Conservation (phyloP, 1,140 invertebrate genomes). For the Hycleus phaleratus region DNA sequence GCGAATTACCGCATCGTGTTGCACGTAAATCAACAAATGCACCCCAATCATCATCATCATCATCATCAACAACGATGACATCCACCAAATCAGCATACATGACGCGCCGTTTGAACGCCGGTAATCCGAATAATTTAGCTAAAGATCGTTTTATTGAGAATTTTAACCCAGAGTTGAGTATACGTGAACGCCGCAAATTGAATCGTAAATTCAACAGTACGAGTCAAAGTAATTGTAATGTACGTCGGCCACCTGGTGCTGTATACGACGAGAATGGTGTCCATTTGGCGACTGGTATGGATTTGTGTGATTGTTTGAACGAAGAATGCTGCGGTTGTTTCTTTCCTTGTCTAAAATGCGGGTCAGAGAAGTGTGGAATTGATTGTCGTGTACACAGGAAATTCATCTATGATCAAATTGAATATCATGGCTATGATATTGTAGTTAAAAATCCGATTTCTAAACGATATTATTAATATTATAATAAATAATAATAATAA, state of each 20-base stretch:
- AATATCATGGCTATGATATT: conserved; percentile 38
- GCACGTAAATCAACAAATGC: conserved; percentile 24
- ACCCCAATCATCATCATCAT: neutral
- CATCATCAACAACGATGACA: neutral
- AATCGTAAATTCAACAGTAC: conserved; percentile 30
- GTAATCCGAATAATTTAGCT: conserved; percentile 8
- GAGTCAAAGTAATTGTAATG: neutral
- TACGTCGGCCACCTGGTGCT: conserved; percentile 27
- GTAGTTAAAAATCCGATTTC: conserved; percentile 33
- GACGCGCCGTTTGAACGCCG: conserved; percentile 14
- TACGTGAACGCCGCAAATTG: conserved; percentile 33
- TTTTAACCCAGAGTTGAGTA: conserved; percentile 37
- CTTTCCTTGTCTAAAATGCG: conserved; percentile 68
- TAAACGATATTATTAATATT: neutral
- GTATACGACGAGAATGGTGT: conserved; percentile 35
- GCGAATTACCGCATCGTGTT: conserved; percentile 14
- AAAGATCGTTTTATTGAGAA: conserved; percentile 30
- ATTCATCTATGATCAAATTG: conserved; percentile 36
- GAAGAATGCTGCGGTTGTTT: conserved; percentile 67
- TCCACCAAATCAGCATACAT: conserved; percentile 24
- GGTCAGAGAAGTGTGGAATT: conserved; percentile 33
- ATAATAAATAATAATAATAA: too few species aligned
- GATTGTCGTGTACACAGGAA: conserved; percentile 38
- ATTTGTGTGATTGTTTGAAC: conserved; percentile 73
- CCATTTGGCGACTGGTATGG: conserved; percentile 46